A percentile compares a stretch with the other conserved stretches of the same genome.
Evolutionary conservation across 2,888 invertebrate genomes (phyloP).

Genomic region (Tanypteryx hageni): DNA sequence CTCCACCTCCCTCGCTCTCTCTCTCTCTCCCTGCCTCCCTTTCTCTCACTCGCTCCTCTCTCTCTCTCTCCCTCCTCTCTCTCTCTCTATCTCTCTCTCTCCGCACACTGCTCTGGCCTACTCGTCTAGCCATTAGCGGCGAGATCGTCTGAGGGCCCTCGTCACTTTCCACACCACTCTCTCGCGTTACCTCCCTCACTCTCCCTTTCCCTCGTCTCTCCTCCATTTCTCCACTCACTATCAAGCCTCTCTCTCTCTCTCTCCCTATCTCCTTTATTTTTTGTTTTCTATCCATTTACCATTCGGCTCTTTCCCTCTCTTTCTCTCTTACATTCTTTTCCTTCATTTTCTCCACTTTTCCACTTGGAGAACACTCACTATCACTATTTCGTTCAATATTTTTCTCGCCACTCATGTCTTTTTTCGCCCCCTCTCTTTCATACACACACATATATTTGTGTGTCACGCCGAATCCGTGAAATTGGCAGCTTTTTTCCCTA

Average conservation of each 20-base stretch:
- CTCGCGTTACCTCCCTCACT: too few species aligned
- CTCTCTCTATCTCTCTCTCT: not conserved
- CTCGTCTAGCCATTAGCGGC: slow-evolving; percentile 22
- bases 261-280: not conserved
- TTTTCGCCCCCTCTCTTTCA: too few species aligned
- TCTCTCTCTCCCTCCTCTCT: not conserved
- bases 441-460: too few species aligned
- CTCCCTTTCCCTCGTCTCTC: not conserved
- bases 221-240: not conserved
- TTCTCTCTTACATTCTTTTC: too few species aligned
- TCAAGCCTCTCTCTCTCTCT: not conserved
- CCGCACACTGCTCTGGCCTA: not conserved
- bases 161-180: not conserved
- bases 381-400: too few species aligned
- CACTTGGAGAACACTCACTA: too few species aligned
- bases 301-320: too few species aligned
- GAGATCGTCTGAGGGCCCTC: not conserved
- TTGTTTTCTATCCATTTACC: too few species aligned
- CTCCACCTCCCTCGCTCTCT: not conserved
- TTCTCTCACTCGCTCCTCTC: not conserved
- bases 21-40: not conserved
- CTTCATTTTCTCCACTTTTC: too few species aligned
- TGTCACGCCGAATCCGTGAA: too few species aligned
- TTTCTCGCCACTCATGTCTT: too few species aligned
- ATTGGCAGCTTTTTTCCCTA: too few species aligned